These are phyloP conservation scores for Pseudomyrmex flavicornis DNA, from an alignment of 1,140 invertebrate species.

Conservation along the genomic window DNA sequence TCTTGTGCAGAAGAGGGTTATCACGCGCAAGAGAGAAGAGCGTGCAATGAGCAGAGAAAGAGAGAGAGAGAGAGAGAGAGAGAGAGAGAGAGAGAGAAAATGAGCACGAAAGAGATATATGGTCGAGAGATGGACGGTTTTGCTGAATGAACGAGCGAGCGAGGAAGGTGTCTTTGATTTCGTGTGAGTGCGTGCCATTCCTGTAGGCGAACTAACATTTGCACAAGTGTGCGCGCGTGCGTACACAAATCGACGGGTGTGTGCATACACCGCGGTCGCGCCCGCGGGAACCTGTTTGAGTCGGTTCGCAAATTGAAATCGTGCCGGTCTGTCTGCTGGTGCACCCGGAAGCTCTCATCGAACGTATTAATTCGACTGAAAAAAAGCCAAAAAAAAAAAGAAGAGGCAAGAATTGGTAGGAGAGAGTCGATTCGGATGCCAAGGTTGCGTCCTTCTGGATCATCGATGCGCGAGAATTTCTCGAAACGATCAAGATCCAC, in stretches of 20 bases:
- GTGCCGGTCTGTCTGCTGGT: slow-evolving; percentile 57
- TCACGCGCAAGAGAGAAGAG: slow-evolving; percentile 12
- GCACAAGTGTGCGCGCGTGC: neutral
- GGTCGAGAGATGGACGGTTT: neutral
- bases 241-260: slow-evolving; percentile 30
- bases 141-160: slow-evolving; percentile 18
- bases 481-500: slow-evolving; percentile 30
- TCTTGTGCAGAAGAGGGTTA: slow-evolving; percentile 21
- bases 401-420: slow-evolving; percentile 60
- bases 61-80: neutral
- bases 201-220: slow-evolving; percentile 36
- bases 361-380: slow-evolving; percentile 74
- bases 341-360: slow-evolving; percentile 72
- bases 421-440: slow-evolving; percentile 28
- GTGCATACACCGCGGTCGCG: slow-evolving; percentile 50
- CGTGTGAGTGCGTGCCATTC: neutral
- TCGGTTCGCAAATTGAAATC: slow-evolving; percentile 78
- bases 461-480: slow-evolving; percentile 27
- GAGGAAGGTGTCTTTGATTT: neutral
- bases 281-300: slow-evolving; percentile 77
- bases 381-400: slow-evolving; percentile 62
- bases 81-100: neutral
- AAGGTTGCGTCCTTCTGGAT: slow-evolving; percentile 43
- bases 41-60: neutral
- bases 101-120: neutral